Evolutionary conservation across 64 coral and sea anemone species (phyloP).

Genomic region (Montipora efflorescens): DNA sequence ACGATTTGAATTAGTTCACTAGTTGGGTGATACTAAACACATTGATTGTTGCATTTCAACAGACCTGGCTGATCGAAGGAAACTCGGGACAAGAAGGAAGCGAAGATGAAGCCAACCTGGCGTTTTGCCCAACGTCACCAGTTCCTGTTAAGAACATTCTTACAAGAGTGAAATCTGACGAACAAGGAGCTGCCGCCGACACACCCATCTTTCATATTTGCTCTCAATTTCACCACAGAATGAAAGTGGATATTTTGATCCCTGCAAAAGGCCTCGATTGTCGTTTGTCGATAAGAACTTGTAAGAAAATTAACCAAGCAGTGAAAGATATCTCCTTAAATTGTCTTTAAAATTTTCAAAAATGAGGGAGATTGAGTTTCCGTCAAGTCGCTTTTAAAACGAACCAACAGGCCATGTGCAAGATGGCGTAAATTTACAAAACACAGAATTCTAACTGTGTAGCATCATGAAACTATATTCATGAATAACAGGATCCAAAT

Average conservation of each 20-base stretch:
- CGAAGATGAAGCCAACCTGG: background rate
- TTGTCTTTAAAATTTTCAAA: too few species aligned
- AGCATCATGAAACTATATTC: too few species aligned
- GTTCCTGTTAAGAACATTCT: constrained; percentile 25
- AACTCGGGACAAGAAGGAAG: constrained; percentile 3
- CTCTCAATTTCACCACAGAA: background rate
- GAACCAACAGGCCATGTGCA: too few species aligned
- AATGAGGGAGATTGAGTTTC: too few species aligned
- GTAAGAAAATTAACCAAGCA: background rate
- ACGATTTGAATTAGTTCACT: too few species aligned
- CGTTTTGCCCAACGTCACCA: background rate
- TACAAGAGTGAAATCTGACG: background rate
- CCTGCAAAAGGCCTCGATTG: constrained; percentile 26
- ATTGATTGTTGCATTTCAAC: background rate
- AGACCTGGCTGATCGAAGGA: constrained; percentile 11
- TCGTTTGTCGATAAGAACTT: constrained; percentile 33
- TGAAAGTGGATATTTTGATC: constrained; percentile 44
- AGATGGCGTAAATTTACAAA: too few species aligned
- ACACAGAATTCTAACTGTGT: too few species aligned
- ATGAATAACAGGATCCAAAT: too few species aligned
- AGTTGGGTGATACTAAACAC: too few species aligned
- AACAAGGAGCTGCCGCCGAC: background rate
- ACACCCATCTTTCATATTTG: constrained; percentile 28
- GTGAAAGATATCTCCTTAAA: too few species aligned
- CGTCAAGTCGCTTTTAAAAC: too few species aligned